Evolutionary conservation across 2,797 vertebrate species (phyloP), one percentile per base, ranked within the genome.

Genomic region (Coregonus suidteri): DNA sequence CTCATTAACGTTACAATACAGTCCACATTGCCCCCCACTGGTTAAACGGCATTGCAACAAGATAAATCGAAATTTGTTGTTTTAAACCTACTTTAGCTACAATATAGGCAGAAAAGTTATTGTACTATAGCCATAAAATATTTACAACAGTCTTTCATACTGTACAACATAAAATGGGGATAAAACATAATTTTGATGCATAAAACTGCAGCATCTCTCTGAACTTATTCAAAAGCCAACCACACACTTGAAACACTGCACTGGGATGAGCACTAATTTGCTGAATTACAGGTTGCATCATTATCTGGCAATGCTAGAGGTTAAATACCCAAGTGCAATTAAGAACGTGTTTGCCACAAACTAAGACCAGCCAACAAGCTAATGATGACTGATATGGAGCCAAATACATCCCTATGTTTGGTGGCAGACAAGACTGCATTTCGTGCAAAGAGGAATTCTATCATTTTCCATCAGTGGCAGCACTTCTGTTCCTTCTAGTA

Each of bases 1-100:
- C 4, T 35, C 31, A 16, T 16, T 68, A 6, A 66, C 13, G 66
- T 37, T 68, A 68, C 34, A 34, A 15, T 68, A 65, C 67, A 51
- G n/a, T 47, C 69, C 69, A 71, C 69, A 52, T 51, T 71, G 69
- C 69, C 69, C 69, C 69, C 37, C 37, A 47, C 69, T 71, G 69
- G 69, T 71, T 71, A 25, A 71, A 71, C n/a, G 4, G 20, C 5
- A 47, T 30, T 52, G n/a, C 18, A 52, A 47, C 37, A 51, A 71
- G 20, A 25, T 1, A 15, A 47, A 71, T 47, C 16, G 6, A 6
- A 70, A 7, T 20, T 14, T 15, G 20, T 18, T 6, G 16, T 70
- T n/a, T 41, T 9, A 47, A 47, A n/a, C 9, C 35, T n/a, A 70
- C 35, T n/a, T 51, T 47, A 20, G 18, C 68, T 3, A 68, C 66